These are phyloP conservation scores for Philereme vetulata DNA, from an alignment of 2,888 invertebrate genomes.

Conservation along the genomic window DNA sequence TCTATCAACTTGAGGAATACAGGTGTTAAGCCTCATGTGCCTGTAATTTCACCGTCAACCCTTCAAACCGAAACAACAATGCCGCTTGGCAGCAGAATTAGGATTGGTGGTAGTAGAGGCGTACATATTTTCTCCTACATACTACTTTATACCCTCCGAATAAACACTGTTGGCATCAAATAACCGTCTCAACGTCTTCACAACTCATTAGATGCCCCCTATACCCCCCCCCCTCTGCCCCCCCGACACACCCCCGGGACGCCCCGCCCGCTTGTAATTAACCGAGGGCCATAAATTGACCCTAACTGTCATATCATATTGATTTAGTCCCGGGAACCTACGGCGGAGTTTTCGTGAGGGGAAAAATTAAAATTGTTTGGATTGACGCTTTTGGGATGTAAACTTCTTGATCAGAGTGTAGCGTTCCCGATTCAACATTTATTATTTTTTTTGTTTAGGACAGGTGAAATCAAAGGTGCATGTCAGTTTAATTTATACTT, in stretches of 20 bases:
- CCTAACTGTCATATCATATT: conserved; percentile 84
- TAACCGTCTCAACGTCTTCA: conserved; percentile 64
- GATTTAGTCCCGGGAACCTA: conserved; percentile 77
- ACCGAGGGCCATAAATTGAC: conserved; percentile 83
- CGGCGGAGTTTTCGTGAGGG: conserved; percentile 58
- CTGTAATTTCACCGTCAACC: too few species aligned
- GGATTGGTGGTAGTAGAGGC: too few species aligned
- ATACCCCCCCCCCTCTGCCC: conserved; percentile 27
- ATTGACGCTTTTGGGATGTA: conserved; percentile 56
- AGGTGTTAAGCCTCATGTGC: too few species aligned
- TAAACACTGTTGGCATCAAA: conserved; percentile 40
- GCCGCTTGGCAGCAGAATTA: too few species aligned
- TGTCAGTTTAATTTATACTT: too few species aligned
- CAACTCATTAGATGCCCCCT: conserved; percentile 73
- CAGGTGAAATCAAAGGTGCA: background rate
- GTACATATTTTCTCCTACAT: background rate
- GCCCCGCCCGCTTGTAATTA: conserved; percentile 79
- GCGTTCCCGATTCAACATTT: conserved; percentile 11
- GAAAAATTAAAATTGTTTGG: conserved; percentile 56
- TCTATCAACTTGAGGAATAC: too few species aligned
- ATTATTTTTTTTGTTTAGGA: conserved; percentile 5
- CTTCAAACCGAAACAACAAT: too few species aligned
- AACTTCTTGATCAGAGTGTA: conserved; percentile 32
- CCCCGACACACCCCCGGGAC: conserved; percentile 44
- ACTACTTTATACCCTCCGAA: conserved; percentile 24